Conservation (phyloP, 2,888 invertebrate species). For the Diloba caeruleocephala region DNA sequence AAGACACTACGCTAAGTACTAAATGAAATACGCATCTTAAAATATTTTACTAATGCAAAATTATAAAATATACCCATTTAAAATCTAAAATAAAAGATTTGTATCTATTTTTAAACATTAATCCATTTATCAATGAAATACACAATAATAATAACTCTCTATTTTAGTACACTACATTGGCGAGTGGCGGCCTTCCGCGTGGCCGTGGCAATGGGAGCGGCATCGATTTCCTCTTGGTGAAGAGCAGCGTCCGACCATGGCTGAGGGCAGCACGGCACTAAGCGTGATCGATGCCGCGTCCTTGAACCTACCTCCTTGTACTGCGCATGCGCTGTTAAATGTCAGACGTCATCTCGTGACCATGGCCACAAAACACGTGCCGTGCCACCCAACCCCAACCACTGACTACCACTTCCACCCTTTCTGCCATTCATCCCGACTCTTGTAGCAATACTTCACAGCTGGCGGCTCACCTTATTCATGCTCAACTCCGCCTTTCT, state of each 20-base stretch:
- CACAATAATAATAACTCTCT: conserved; percentile 7
- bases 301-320: conserved; percentile 77
- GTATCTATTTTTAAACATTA: background rate
- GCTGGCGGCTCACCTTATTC: conserved; percentile 60
- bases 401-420: conserved; percentile 36
- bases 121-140: conserved; percentile 1
- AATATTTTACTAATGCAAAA: too few relatives aligned
- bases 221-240: conserved; percentile 68
- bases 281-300: conserved; percentile 79
- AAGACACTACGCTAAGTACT: too few relatives aligned
- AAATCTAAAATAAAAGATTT: background rate
- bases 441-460: conserved; percentile 63
- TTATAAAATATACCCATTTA: too few relatives aligned
- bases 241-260: conserved; percentile 77
- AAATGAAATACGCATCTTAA: too few relatives aligned
- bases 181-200: conserved; percentile 30
- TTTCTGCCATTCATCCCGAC: conserved; percentile 71
- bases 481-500: conserved; percentile 80
- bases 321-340: conserved; percentile 77
- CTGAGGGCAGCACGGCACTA: conserved; percentile 69
- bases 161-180: conserved; percentile 10
- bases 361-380: conserved; percentile 82
- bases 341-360: conserved; percentile 82
- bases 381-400: conserved; percentile 56
- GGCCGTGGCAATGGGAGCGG: conserved; percentile 73